These are phyloP conservation scores for Neuroterus valhalla DNA, from an alignment of 1,140 invertebrate species.

Conservation along the genomic window DNA sequence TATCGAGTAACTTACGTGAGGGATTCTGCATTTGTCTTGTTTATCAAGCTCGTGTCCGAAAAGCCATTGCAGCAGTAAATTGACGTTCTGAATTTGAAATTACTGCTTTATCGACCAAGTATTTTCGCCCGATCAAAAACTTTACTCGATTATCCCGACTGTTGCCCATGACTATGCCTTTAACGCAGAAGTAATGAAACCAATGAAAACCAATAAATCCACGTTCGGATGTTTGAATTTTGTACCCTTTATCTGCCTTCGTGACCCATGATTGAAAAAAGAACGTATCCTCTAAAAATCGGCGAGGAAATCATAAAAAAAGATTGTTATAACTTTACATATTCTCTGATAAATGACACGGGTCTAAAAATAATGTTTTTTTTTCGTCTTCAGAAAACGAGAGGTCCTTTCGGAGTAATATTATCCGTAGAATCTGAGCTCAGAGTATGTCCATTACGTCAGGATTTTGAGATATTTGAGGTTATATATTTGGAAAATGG, in stretches of 20 bases:
- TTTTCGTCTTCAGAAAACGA: too few species aligned
- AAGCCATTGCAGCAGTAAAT: neutral
- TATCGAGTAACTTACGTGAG: neutral
- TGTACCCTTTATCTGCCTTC: neutral
- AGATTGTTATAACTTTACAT: too few species aligned
- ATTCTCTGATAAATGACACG: neutral
- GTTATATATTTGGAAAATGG: too few species aligned
- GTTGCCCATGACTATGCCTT: too few species aligned
- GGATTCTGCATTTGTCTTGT: neutral
- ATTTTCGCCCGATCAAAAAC: neutral
- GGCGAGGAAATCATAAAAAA: too few species aligned
- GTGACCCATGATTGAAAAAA: neutral
- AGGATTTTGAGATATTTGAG: too few species aligned
- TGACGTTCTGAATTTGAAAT: neutral
- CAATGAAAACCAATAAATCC: slow-evolving; percentile 23
- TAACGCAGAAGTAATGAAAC: too few species aligned
- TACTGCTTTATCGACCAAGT: neutral
- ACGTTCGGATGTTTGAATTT: slow-evolving; percentile 6
- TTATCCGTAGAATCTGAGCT: too few species aligned
- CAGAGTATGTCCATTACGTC: too few species aligned
- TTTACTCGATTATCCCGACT: neutral
- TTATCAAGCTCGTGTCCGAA: neutral
- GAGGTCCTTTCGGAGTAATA: too few species aligned
- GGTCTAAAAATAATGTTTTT: too few species aligned
- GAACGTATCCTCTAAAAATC: neutral